Conservation (phyloP, 2,113 vertebrate genomes). For the Podilymbus podiceps region DNA sequence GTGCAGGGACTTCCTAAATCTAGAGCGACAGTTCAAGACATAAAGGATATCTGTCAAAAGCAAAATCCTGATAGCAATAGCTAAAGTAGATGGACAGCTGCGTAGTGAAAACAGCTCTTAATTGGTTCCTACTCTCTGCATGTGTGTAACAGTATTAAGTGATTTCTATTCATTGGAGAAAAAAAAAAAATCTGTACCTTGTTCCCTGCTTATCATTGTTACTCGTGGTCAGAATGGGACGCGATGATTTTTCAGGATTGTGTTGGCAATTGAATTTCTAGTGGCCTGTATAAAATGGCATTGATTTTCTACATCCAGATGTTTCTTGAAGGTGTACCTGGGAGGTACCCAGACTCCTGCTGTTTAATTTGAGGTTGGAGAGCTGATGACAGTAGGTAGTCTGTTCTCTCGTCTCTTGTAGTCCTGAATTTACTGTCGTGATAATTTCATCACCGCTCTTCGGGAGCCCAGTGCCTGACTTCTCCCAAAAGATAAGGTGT, state of each 20-base stretch:
- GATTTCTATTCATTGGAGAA: not conserved
- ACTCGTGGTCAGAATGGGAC: not conserved
- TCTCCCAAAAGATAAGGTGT: not conserved
- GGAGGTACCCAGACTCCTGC: not conserved
- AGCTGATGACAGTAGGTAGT: not conserved
- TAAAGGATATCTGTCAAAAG: not conserved
- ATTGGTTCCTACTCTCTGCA: not conserved
- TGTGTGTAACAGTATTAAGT: not conserved
- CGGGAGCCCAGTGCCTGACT: not conserved
- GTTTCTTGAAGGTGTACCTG: not conserved
- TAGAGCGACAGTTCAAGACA: not conserved
- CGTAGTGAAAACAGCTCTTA: not conserved
- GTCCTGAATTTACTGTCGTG: not conserved
- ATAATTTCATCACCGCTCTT: not conserved
- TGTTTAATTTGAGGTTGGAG: not conserved
- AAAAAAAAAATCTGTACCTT: not conserved
- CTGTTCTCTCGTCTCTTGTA: not conserved
- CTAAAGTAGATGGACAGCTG: not conserved
- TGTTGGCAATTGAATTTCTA: not conserved
- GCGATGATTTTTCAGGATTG: not conserved
- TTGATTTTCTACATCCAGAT: not conserved
- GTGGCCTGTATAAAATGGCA: not conserved
- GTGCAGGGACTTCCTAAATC: not conserved
- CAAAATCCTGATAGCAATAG: not conserved
- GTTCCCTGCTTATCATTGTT: not conserved